These are phyloP conservation scores for Craniophora ligustri DNA, from an alignment of 2,888 invertebrate species.

Conservation along the genomic window DNA sequence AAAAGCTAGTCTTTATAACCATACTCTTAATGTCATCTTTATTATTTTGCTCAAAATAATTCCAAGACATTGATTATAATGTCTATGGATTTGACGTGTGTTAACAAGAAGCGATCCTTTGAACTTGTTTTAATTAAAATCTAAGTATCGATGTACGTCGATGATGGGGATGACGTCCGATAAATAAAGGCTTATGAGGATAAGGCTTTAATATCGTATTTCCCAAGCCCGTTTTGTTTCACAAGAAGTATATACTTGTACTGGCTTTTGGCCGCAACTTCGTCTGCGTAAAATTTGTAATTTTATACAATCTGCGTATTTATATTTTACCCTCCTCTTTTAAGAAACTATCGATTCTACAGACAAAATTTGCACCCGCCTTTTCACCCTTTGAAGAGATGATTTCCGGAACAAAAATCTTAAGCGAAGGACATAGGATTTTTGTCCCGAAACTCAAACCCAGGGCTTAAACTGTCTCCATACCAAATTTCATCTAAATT, in stretches of 20 bases:
- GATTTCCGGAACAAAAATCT: too few species aligned
- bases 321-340: not conserved
- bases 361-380: too few species aligned
- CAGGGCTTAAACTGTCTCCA: too few species aligned
- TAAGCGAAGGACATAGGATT: too few species aligned
- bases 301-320: too few species aligned
- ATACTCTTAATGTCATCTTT: not conserved
- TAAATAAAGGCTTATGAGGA: constrained; percentile 14
- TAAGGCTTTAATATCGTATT: constrained; percentile 25
- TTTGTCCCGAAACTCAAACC: too few species aligned
- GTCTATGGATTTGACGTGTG: constrained; percentile 47
- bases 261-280: too few species aligned
- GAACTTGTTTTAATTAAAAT: constrained; percentile 58
- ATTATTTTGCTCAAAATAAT: constrained; percentile 8
- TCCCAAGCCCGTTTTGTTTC: constrained; percentile 28
- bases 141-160: constrained; percentile 39
- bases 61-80: not conserved
- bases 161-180: constrained; percentile 19
- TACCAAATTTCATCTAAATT: too few species aligned
- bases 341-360: too few species aligned
- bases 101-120: constrained; percentile 56
- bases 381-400: too few species aligned
- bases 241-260: not conserved
- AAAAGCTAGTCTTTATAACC: too few species aligned
- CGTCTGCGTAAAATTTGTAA: too few species aligned